Percentiles rank a stretch among this genome's conserved stretches.
These are phyloP conservation scores for Drosophila prolongata DNA, from an alignment of 2,888 invertebrate genomes.

Conservation along the genomic window DNA sequence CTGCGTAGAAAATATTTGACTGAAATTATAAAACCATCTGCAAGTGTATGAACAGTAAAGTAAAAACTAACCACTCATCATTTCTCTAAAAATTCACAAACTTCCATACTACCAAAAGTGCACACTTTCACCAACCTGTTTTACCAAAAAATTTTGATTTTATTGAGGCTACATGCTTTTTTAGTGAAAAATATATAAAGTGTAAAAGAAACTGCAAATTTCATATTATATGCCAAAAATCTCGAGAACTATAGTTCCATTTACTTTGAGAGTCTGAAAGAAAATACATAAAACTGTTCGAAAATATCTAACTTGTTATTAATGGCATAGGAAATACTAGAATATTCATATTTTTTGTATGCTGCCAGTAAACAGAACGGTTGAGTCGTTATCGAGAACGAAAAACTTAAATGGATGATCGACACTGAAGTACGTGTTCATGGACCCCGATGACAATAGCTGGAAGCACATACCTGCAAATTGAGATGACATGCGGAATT, in stretches of 20 bases:
- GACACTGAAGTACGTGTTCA: conserved; percentile 34
- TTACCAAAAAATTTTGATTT: neutral
- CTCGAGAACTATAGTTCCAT: too few species aligned
- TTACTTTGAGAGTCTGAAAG: too few species aligned
- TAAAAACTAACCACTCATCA: too few species aligned
- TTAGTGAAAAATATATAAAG: conserved; percentile 14
- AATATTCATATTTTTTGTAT: conserved; percentile 28
- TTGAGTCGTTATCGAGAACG: conserved; percentile 31
- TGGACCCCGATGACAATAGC: conserved; percentile 3
- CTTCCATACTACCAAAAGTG: neutral
- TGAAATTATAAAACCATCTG: too few species aligned
- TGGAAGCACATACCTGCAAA: neutral
- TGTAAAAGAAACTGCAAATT: neutral
- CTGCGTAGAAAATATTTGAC: too few species aligned
- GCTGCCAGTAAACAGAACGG: conserved; percentile 41
- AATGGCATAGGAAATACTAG: conserved; percentile 15
- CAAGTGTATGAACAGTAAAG: too few species aligned
- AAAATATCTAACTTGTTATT: neutral
- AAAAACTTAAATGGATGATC: conserved; percentile 52
- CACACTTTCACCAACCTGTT: too few species aligned
- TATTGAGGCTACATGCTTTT: conserved; percentile 29
- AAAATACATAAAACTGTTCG: too few species aligned
- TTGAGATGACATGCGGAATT: conserved; percentile 8
- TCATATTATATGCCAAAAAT: too few species aligned
- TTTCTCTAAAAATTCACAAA: too few species aligned